These are phyloP conservation scores for Hydropsyche betteni DNA, from an alignment of 2,888 invertebrate genomes.

Conservation along the genomic window DNA sequence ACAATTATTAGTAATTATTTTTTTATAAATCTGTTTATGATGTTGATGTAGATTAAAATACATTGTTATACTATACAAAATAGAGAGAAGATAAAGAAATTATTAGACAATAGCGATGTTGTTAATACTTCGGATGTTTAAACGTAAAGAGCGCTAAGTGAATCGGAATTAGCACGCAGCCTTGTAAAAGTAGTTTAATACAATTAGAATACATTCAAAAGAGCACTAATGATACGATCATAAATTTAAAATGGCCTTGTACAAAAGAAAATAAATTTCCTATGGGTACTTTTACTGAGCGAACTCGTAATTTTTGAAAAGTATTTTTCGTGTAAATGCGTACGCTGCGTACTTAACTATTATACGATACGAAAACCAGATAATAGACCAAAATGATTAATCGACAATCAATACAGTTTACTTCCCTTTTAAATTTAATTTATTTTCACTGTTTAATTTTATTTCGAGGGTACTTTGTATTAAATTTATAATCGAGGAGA, in stretches of 20 bases:
- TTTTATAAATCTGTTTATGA: no score
- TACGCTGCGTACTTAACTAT: background rate
- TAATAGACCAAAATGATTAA: constrained; percentile 10
- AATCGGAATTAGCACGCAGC: background rate
- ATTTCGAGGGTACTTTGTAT: no score
- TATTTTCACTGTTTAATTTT: no score
- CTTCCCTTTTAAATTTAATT: no score
- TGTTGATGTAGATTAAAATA: no score
- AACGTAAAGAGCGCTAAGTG: background rate
- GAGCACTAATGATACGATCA: constrained; percentile 23
- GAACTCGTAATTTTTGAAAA: background rate
- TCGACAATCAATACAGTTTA: constrained; percentile 6
- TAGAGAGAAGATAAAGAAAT: no score
- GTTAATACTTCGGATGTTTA: no score
- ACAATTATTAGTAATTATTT: no score
- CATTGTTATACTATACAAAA: no score
- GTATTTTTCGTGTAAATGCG: constrained; percentile 11
- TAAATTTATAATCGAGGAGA: no score
- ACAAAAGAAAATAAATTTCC: background rate
- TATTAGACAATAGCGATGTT: no score
- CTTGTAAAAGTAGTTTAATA: constrained; percentile 3
- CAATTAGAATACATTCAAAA: constrained; percentile 12
- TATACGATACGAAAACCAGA: background rate
- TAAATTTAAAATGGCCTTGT: constrained; percentile 10
- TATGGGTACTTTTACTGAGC: background rate